Percentiles rank a stretch among this genome's conserved stretches.
Evolutionary conservation across 2,888 invertebrate genomes (phyloP).

Genomic region (Drosophila stalkeri): DNA sequence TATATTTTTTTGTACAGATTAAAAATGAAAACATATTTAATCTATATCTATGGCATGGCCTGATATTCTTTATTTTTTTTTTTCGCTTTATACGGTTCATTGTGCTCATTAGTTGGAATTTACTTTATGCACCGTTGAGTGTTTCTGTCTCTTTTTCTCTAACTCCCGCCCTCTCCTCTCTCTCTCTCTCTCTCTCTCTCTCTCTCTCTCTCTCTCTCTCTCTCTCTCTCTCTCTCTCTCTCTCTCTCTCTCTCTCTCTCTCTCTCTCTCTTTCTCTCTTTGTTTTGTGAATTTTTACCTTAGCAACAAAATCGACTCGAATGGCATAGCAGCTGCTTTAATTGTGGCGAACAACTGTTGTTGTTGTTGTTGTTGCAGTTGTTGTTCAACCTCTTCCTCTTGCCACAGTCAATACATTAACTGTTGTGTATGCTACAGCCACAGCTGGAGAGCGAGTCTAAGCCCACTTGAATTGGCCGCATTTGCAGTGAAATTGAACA

Average conservation of each 20-base stretch:
- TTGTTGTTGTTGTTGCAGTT: not conserved
- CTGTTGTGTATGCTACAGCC: not conserved
- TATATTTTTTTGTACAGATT: not conserved
- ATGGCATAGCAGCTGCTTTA: slow-evolving; percentile 29
- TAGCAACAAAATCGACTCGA: slow-evolving; percentile 27
- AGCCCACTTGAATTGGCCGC: not conserved
- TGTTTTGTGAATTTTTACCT: slow-evolving; percentile 32
- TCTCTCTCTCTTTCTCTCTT: not conserved
- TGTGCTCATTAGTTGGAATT: slow-evolving; percentile 26
- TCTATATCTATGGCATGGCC: not conserved
- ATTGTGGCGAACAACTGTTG: not conserved
- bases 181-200: not conserved
- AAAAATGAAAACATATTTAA: slow-evolving; percentile 3
- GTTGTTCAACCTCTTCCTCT: not conserved
- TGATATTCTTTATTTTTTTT: too few relatives aligned
- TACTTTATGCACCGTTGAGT: slow-evolving; percentile 16
- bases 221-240: not conserved
- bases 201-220: not conserved
- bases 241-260: too few relatives aligned
- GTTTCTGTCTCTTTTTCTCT: not conserved
- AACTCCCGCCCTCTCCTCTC: not conserved
- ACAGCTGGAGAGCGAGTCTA: not conserved
- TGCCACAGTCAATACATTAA: slow-evolving; percentile 9
- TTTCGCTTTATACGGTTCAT: slow-evolving; percentile 15
- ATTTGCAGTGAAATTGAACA: not conserved